Percentiles rank a stretch among this genome's conserved stretches.
These are phyloP conservation scores for Sphinx pinastri DNA, from an alignment of 2,888 invertebrate genomes.

Conservation along the genomic window DNA sequence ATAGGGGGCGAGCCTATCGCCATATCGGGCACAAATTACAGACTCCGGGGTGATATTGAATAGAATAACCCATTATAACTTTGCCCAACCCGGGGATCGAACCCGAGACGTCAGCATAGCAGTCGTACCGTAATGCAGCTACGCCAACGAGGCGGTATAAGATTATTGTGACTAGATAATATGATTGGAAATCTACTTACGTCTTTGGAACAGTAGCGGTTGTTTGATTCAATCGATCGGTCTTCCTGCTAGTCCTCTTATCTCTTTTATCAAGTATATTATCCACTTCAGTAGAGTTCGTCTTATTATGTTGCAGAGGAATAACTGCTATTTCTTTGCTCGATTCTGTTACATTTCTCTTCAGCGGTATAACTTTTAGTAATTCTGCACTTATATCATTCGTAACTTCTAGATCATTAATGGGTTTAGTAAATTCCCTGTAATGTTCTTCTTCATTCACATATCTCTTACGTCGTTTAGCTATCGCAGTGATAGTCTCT, in stretches of 20 bases:
- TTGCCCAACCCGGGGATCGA: no score
- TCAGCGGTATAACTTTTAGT: constrained; percentile 71
- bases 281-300: constrained; percentile 71
- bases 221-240: constrained; percentile 78
- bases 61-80: no score
- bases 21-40: no score
- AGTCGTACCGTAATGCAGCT: no score
- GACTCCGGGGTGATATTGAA: no score
- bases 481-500: constrained; percentile 41
- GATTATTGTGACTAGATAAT: no score
- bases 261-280: constrained; percentile 72
- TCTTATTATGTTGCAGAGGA: constrained; percentile 67
- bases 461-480: constrained; percentile 59
- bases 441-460: constrained; percentile 58
- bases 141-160: no score
- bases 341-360: constrained; percentile 42
- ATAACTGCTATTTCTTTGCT: constrained; percentile 65
- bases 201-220: constrained; percentile 79
- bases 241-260: constrained; percentile 79
- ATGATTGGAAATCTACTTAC: constrained; percentile 53
- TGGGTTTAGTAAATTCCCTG: constrained; percentile 59
- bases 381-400: constrained; percentile 58
- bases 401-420: constrained; percentile 43
- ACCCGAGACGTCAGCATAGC: no score
- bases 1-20: no score